Evolutionary conservation across 2,797 vertebrate genomes (phyloP).

Genomic region (Lophius americanus): DNA sequence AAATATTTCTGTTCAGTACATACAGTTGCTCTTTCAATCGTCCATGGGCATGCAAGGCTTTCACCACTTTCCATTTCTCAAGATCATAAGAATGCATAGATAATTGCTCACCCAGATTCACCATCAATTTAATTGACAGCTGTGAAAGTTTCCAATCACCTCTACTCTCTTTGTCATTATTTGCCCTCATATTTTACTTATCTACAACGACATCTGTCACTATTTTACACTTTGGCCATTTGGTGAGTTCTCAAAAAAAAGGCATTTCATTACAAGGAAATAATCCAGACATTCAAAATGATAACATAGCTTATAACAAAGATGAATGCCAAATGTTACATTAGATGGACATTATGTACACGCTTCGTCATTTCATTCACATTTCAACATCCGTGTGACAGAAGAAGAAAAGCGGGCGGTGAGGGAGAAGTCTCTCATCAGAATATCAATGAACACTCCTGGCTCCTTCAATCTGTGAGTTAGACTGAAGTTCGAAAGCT

Average conservation of each 20-base stretch:
- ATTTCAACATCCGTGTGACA: slow-evolving; percentile 64
- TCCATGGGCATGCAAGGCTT: slow-evolving; percentile 84
- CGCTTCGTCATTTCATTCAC: slow-evolving; percentile 64
- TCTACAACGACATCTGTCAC: slow-evolving; percentile 79
- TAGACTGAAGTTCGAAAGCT: background rate
- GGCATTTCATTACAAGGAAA: slow-evolving; percentile 69
- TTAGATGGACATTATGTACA: slow-evolving; percentile 68
- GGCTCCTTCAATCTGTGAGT: slow-evolving; percentile 18
- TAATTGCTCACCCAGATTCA: slow-evolving; percentile 81
- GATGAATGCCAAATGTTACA: slow-evolving; percentile 76
- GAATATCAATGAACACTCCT: slow-evolving; percentile 33
- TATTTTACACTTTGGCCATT: slow-evolving; percentile 90
- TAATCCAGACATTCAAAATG: slow-evolving; percentile 71
- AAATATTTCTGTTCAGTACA: slow-evolving; percentile 88
- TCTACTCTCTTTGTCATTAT: slow-evolving; percentile 51
- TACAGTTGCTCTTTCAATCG: slow-evolving; percentile 70
- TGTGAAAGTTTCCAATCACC: slow-evolving; percentile 54
- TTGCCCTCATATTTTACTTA: slow-evolving; percentile 70
- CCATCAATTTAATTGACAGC: slow-evolving; percentile 74
- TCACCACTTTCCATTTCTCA: slow-evolving; percentile 71
- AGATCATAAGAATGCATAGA: slow-evolving; percentile 94
- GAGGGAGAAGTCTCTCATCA: slow-evolving; percentile 28
- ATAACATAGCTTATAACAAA: slow-evolving; percentile 81
- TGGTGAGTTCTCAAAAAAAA: slow-evolving; percentile 76
- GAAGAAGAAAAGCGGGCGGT: slow-evolving; percentile 59